Base-by-base conservation (phyloP, 2,888 invertebrate genomes). In the Griposia aprilina region DNA sequence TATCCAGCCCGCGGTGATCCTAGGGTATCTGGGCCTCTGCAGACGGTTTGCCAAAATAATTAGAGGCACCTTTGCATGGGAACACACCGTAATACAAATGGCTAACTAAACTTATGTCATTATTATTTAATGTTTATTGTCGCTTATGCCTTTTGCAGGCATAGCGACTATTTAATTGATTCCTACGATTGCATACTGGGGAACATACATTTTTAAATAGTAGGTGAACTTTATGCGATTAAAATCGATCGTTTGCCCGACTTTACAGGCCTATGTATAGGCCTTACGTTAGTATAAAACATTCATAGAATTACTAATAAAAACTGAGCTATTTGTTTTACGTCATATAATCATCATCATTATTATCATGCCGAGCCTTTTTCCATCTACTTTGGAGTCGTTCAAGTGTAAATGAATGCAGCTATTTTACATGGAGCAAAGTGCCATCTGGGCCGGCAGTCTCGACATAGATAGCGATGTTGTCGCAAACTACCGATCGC, bases 111-210 rank as follows among this genome's bases (percentile, higher is more conserved):
- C 8, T 23, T 41, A 41, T 41, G 4, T 41, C 41, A 20, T 20
- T 48, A 7, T 20, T 13, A 30, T 41, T 65, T 45, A 15, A 23
- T 48, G 0, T 30, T 4, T 26, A 26, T 26, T 23, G 17, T 0
- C 1, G 8, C n/a, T 45, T 30, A 41, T 48, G 10, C 20, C 2
- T 72, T 63, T 48, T 63, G 48, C 45, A 63, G 20, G 1, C 17
- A 23, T 48, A 65, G 23, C 36, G 36, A 65, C 17, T 48, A 65
- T 65, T 55, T 57, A 48, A 65, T 76, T 76, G 30, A 76, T 63
- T 62, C 77, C 45, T 48, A 30, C 5, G 15, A 0, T 76, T 76
- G 45, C 45, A 76, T 59, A 36, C 57, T 73, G 48, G n/a, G 7
- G 2, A n/a, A 15, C 8, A 50, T 76, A 17, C 48, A 76, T 76